Conservation (phyloP, 2,888 invertebrate genomes). For the Caenorhabditis sp. region DNA sequence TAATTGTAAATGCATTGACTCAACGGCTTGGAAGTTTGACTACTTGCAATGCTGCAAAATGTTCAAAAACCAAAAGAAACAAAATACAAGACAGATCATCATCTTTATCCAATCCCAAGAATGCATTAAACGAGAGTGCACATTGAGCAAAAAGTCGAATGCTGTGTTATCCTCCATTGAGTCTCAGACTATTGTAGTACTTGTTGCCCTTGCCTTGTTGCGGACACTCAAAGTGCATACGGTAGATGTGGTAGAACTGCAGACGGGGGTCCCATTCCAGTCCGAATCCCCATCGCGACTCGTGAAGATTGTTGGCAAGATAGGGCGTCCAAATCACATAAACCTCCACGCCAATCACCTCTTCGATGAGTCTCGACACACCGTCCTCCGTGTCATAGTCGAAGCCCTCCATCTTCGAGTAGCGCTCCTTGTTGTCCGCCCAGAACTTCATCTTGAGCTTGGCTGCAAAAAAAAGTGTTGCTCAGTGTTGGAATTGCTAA, state of each 20-base stretch:
- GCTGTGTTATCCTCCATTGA: neutral
- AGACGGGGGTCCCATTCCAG: conserved; percentile 4
- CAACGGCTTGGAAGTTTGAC: too few species aligned
- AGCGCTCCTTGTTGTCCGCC: conserved; percentile 3
- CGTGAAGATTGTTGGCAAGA: neutral
- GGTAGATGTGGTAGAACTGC: neutral
- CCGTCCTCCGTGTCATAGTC: neutral
- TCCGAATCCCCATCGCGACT: conserved; percentile 20
- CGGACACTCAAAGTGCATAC: conserved; percentile 16
- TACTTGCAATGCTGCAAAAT: too few species aligned
- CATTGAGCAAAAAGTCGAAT: too few species aligned
- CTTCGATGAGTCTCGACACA: neutral
- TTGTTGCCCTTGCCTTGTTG: conserved; percentile 1
- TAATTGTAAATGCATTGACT: too few species aligned
- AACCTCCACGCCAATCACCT: neutral
- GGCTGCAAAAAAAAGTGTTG: neutral
- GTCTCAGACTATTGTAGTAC: conserved; percentile 4
- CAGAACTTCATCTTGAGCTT: conserved; percentile 17
- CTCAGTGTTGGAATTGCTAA: neutral
- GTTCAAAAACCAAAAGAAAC: too few species aligned
- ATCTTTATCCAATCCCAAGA: too few species aligned
- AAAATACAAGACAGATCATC: too few species aligned
- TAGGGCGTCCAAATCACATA: neutral
- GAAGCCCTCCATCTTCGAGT: conserved; percentile 18
- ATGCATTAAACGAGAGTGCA: too few species aligned